Conservation (phyloP, 2,113 vertebrate species). For the Syngnathus typhle region DNA sequence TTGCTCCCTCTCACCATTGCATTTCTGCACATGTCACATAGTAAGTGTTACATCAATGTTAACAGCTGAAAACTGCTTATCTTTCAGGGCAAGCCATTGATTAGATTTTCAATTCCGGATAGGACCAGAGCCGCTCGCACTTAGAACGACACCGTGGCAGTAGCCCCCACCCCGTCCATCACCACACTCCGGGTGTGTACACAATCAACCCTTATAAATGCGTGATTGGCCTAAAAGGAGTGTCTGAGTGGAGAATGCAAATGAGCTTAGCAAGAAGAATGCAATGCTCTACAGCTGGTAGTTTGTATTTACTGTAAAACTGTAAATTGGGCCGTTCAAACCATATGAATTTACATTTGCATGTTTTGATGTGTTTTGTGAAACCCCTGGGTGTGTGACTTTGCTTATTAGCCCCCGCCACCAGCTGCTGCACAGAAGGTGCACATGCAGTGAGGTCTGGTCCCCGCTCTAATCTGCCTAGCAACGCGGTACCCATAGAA, state of each 20-base stretch:
- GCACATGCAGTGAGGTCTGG: conserved; percentile 56
- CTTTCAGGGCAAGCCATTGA: conserved; percentile 44
- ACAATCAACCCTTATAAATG: conserved; percentile 59
- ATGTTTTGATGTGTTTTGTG: not conserved
- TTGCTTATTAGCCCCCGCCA: conserved; percentile 60
- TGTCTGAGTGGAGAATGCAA: conserved; percentile 37
- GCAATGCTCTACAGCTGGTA: conserved; percentile 21
- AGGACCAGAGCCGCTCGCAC: conserved; percentile 16
- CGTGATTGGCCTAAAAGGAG: conserved; percentile 48
- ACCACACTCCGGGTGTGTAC: conserved; percentile 4
- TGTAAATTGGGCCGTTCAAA: not conserved
- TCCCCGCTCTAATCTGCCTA: conserved; percentile 72
- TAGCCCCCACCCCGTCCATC: not conserved
- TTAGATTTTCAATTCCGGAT: conserved; percentile 52
- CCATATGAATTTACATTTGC: not conserved
- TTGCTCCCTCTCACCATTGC: not conserved
- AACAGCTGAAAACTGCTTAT: conserved; percentile 29
- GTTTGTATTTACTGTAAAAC: not conserved
- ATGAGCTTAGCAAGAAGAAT: conserved; percentile 13
- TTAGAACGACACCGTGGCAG: conserved; percentile 30
- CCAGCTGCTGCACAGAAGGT: conserved; percentile 71
- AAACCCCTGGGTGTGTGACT: conserved; percentile 39
- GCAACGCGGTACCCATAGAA: conserved; percentile 72
- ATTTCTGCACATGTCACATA: conserved; percentile 1
- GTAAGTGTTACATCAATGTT: conserved; percentile 9